Conservation (phyloP, 2,113 vertebrate genomes). For the Syrmaticus mikado region DNA sequence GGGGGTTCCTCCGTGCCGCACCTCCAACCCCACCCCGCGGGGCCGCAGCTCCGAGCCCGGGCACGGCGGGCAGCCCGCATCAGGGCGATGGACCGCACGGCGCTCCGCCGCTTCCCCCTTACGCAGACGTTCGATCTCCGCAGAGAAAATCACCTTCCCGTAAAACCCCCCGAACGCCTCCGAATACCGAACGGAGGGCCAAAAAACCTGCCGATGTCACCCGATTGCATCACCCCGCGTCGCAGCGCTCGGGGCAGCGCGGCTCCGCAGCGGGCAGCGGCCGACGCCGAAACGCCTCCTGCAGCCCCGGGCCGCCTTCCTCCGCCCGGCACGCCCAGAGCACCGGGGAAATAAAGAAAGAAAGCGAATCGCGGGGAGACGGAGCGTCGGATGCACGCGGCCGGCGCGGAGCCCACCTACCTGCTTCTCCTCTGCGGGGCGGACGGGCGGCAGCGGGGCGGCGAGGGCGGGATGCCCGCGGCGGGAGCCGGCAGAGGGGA, state of each 20-base stretch:
- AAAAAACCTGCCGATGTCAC: not conserved
- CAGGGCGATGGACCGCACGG: accelerated
- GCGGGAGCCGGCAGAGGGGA: slow-evolving; percentile 10
- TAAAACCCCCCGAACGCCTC: not conserved
- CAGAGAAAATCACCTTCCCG: not conserved
- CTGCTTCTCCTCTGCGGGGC: slow-evolving; percentile 72
- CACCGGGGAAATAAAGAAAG: not conserved
- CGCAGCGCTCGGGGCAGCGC: not conserved
- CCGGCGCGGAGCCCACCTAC: slow-evolving; percentile 17
- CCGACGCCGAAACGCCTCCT: not conserved
- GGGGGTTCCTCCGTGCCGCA: not conserved
- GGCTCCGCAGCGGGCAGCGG: not conserved
- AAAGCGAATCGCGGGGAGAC: not conserved
- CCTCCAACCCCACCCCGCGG: not conserved
- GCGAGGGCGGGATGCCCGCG: slow-evolving; percentile 3
- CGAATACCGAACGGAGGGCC: not conserved
- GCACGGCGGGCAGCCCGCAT: not conserved
- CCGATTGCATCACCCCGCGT: slow-evolving; percentile 27
- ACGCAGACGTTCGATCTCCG: not conserved
- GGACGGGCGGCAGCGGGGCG: not conserved
- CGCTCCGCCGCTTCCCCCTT: not conserved
- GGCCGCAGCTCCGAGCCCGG: not conserved
- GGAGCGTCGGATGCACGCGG: not conserved
- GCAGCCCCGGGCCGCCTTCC: slow-evolving; percentile 1
- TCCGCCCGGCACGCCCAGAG: not conserved